Base-by-base conservation (phyloP, 2,888 invertebrate genomes). In the Drosophila birchii region DNA sequence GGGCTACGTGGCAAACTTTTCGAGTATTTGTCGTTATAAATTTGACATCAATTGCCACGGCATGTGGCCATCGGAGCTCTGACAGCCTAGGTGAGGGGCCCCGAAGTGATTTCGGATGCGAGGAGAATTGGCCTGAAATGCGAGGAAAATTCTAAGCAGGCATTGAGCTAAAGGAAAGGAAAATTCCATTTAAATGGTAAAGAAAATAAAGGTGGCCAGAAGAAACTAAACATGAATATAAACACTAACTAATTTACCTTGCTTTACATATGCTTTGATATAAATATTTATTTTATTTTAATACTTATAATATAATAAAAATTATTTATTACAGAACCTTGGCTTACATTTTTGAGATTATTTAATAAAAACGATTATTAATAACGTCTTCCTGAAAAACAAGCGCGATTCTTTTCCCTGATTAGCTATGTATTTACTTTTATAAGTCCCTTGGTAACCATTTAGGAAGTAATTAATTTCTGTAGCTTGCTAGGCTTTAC, bases 11-110 rank as follows among this genome's bases (percentile, higher is more conserved):
- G 62, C 71, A 69, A 75, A 60, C 71, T 68, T 75, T 80, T 75
- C 75, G 69, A 75, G 79, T 80, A 86, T 86, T 88, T 79, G 88
- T 85, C 80, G 81, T 78, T 79, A 90, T 90, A 88, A 89, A 90
- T 88, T 89, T 88, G 89, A 88, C 90, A 89, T 90, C 89, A 89
- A 89, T 90, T 89, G 90, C 80, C 81, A 67, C 83, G 80, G 80
- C 84, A 69, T 75, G 83, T 71, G 76, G 64, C 71, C 57, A 56
- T 54, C 47, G 71, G 58, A 71, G 70, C 41, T 47, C 49, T 64
- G 64, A 60, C 64, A 64, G 60, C 49, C 18, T 32, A 43, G 39
- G 64, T n/a, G 34, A 16, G 49, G 49, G 38, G 16, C 20, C 18
- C 6, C 49, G 45, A 43, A 3, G 47, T 29, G 51, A 38, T 44